Evolutionary conservation across 2,797 vertebrate genomes (phyloP).

Genomic region (Telmatherina bonti): DNA sequence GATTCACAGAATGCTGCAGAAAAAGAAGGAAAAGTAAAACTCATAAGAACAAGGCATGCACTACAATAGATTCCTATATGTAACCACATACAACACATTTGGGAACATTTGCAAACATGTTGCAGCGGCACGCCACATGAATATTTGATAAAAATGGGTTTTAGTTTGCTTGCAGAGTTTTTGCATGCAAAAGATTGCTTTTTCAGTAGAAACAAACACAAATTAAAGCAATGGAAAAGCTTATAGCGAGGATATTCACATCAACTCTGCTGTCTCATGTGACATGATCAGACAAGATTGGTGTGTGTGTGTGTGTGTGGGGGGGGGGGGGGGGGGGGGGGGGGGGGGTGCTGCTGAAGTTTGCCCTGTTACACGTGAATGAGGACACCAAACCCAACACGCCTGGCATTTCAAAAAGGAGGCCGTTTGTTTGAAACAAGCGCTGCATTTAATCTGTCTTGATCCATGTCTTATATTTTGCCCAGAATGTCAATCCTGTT

Average conservation of each 20-base stretch:
- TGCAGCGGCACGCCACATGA: background rate
- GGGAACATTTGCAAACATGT: too few species aligned
- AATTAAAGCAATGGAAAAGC: slow-evolving; percentile 35
- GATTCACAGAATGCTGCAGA: background rate
- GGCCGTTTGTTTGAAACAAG: slow-evolving; percentile 67
- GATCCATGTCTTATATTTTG: slow-evolving; percentile 52
- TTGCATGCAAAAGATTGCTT: too few species aligned
- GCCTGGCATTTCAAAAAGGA: slow-evolving; percentile 69
- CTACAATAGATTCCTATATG: too few species aligned
- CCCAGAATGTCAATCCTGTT: slow-evolving; percentile 25
- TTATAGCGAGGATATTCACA: slow-evolving; percentile 60
- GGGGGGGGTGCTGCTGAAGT: too few species aligned
- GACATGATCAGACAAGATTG: slow-evolving; percentile 71
- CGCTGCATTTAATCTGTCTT: slow-evolving; percentile 59
- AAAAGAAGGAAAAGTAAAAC: background rate
- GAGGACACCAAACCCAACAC: slow-evolving; percentile 65
- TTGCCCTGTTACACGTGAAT: slow-evolving; percentile 51
- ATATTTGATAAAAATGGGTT: background rate
- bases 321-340: too few species aligned
- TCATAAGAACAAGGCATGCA: too few species aligned
- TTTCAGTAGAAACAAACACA: slow-evolving; percentile 7
- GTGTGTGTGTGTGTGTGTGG: background rate
- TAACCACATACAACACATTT: background rate
- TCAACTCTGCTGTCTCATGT: slow-evolving; percentile 49
- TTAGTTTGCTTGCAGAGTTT: background rate